These are phyloP conservation scores for Recurvirostra avosetta DNA, from an alignment of 2,113 vertebrate species.

Conservation along the genomic window DNA sequence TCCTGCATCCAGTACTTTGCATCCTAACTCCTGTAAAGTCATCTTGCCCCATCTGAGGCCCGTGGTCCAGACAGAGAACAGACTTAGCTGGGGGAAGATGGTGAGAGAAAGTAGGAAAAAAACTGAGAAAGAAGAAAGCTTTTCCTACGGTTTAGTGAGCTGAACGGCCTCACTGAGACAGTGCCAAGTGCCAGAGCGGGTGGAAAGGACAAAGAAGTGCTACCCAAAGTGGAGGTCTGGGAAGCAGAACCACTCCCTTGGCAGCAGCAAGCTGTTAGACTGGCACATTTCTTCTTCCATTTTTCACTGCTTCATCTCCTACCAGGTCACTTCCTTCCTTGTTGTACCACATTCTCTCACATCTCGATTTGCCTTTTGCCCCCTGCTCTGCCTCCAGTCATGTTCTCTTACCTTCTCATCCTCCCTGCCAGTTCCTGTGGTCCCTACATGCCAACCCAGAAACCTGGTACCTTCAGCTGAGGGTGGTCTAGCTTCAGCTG, in stretches of 20 bases:
- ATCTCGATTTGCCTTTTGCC: neutral
- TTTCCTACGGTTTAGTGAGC: neutral
- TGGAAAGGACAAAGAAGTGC: neutral
- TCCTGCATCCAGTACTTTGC: neutral
- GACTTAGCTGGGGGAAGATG: neutral
- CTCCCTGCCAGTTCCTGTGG: neutral
- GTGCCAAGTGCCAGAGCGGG: accelerated
- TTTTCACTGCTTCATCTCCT: neutral
- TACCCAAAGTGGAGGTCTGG: neutral
- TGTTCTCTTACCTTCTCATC: neutral
- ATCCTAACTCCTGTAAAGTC: neutral
- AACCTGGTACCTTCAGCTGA: neutral
- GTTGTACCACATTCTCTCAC: neutral
- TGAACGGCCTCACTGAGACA: neutral
- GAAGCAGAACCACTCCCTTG: neutral
- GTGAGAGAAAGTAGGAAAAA: neutral
- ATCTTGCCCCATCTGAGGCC: accelerated
- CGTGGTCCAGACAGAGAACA: neutral
- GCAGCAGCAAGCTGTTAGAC: neutral
- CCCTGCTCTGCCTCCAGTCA: neutral
- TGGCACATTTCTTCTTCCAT: neutral
- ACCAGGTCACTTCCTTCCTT: accelerated
- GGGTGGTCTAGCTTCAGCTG: neutral
- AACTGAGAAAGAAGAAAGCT: neutral
- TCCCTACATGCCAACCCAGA: neutral